Percentiles rank a stretch among this genome's conserved stretches.
Conservation (phyloP, 2,888 invertebrate species). For the Drosophila neoperkinsi region DNA sequence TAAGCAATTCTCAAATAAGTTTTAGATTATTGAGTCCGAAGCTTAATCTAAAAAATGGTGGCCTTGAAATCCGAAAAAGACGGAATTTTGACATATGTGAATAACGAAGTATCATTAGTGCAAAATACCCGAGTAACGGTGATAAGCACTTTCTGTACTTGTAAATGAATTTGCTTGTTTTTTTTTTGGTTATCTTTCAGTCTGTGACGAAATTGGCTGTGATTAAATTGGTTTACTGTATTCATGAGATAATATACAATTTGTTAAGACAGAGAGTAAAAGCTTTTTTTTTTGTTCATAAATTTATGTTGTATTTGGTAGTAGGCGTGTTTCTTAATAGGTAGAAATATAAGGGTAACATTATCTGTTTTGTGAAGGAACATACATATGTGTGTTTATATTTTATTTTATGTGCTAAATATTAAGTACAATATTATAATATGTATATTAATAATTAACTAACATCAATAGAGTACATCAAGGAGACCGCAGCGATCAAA, state of each 20-base stretch:
- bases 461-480: constrained; percentile 33
- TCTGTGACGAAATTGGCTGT: constrained; percentile 1
- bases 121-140: background rate
- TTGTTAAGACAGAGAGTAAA: background rate
- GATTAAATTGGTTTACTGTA: background rate
- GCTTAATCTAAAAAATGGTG: background rate
- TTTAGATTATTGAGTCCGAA: background rate
- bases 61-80: background rate
- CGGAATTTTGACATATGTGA: too few relatives aligned
- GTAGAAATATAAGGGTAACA: background rate
- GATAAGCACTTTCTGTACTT: background rate
- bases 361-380: background rate
- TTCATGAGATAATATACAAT: background rate
- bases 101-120: background rate
- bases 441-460: background rate
- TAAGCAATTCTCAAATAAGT: background rate
- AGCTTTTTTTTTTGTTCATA: background rate
- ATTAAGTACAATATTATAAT: background rate
- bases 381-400: background rate
- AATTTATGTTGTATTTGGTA: background rate
- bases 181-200: background rate
- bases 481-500: constrained; percentile 81
- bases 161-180: background rate
- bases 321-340: background rate
- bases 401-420: background rate